Conservation (phyloP, 2,113 vertebrate species). For the Glaucomys volans region DNA sequence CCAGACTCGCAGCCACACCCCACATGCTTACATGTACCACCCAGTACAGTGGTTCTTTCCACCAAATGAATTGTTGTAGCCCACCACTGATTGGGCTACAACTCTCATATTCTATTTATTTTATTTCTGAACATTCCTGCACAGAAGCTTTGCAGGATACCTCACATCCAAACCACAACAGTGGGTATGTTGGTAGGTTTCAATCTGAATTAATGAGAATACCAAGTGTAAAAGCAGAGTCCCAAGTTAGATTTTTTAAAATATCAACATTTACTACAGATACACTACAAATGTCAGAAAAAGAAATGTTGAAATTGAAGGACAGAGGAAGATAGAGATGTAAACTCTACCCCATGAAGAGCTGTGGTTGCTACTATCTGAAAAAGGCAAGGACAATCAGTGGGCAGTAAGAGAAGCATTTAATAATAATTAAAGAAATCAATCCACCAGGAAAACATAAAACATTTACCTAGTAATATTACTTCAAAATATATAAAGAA, state of each 20-base stretch:
- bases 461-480: neutral
- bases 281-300: neutral
- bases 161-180: no score
- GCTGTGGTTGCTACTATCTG: neutral
- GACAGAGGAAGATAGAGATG: neutral
- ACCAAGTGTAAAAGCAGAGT: neutral
- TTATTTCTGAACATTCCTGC: no score
- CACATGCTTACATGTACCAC: no score
- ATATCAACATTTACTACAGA: neutral
- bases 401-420: neutral
- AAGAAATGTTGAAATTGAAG: neutral
- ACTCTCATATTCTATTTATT: no score
- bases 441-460: neutral
- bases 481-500: neutral
- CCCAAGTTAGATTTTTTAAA: neutral
- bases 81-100: no score
- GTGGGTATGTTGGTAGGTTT: neutral
- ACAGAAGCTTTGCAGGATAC: no score
- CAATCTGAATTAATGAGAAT: neutral
- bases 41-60: no score
- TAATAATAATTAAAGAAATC: neutral
- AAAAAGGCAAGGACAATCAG: neutral
- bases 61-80: no score
- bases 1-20: no score
- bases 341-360: neutral